phyloP scores from a whole-genome alignment of 1,140 invertebrate genomes.

The Heliconius congener region DNA sequence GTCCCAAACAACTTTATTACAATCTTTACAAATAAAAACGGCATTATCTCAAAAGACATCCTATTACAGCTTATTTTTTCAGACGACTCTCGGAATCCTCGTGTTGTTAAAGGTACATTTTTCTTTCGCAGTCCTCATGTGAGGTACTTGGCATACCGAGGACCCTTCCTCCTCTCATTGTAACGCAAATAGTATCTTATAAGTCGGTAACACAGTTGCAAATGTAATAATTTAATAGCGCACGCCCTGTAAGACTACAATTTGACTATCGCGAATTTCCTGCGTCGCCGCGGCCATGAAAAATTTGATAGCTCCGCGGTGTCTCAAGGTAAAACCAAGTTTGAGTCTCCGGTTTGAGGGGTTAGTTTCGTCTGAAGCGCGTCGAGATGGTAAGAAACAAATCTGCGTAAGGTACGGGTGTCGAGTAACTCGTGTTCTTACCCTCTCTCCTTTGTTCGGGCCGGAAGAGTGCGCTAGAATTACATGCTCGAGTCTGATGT shows the following conservation, averaged over 20 bases:
- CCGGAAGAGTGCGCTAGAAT: conserved; percentile 81
- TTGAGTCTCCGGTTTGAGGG: conserved; percentile 49
- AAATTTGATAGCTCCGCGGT: conserved; percentile 55
- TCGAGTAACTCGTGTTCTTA: conserved; percentile 81
- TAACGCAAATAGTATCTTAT: conserved; percentile 76
- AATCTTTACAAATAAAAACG: conserved; percentile 17
- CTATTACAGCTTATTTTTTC: conserved; percentile 78
- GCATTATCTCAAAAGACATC: conserved; percentile 78
- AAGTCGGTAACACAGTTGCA: conserved; percentile 70
- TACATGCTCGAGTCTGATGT: conserved; percentile 81
- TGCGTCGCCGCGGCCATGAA: conserved; percentile 61
- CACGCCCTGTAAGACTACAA: conserved; percentile 78
- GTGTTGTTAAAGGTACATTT: conserved; percentile 80
- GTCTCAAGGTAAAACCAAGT: conserved; percentile 49
- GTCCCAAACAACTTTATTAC: neutral
- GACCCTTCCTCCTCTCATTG: conserved; percentile 61
- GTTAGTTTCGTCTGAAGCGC: conserved; percentile 55
- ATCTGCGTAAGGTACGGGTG: conserved; percentile 80
- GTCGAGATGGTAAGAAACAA: conserved; percentile 74
- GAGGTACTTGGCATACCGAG: conserved; percentile 69
- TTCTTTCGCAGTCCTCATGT: conserved; percentile 78
- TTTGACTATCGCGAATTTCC: conserved; percentile 81
- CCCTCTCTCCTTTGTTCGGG: conserved; percentile 80
- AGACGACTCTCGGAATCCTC: conserved; percentile 72
- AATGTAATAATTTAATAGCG: conserved; percentile 79